Evolutionary conservation across 2,113 vertebrate species (phyloP), one percentile per base, ranked within the genome.

Genomic region (Eurystomus gularis): DNA sequence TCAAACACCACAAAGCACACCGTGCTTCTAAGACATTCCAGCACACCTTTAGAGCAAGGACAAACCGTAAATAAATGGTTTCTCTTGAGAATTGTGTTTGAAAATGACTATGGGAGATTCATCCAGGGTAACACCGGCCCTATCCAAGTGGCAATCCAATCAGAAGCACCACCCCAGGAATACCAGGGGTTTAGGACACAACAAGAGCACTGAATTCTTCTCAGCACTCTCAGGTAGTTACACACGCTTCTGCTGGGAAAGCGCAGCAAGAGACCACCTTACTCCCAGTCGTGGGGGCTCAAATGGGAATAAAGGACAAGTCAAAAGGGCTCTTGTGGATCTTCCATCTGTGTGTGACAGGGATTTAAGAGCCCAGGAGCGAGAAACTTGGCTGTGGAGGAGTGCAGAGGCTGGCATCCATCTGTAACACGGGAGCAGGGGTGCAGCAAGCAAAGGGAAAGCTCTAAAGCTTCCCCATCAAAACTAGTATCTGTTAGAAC

Each of bases 341-440:
- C 62, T 62, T 21, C 1, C 0, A 35, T n/a, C 17, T 6, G 1
- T 2, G 23, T 28, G 31, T 5, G 25, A 17, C 17, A n/a, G 11
- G 0, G 3, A 44, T 0, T 42, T 55, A 39, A 62, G n/a, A 57
- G 26, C 2, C 1, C 16, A 20, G 3, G 25, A 48, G 55, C 12
- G 1, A 73, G 39, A 37, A 39, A 31, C 19, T 8, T n/a, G n/a
- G 44, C 40, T 42, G 31, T 6, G 35, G 0, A n/a, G 48, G 17
- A 57, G 24, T 5, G 28, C 37, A 76, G 33, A 51, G 44, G 20
- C 54, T 2, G 4, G 51, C 33, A 33, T 21, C 3, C 12, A 9
- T 14, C 48, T 33, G 20, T 13, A n/a, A n/a, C 17, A 10, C 0
- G 1, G 51, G 44, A 65, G 78, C 61, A 73, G 31, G 33, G 23